Conservation (phyloP, 2,113 vertebrate species). For the Prietella phreatophila region DNA sequence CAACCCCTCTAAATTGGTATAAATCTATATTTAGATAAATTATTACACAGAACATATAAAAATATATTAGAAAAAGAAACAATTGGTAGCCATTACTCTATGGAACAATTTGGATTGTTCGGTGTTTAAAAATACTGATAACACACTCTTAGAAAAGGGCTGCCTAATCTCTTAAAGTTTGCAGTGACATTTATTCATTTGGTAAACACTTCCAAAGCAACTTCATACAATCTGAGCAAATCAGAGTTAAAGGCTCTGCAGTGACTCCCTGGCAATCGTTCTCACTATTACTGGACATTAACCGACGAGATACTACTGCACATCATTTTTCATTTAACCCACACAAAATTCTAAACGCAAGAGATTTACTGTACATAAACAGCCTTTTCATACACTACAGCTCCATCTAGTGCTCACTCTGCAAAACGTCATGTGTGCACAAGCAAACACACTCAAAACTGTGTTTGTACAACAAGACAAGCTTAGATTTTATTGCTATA, state of each 20-base stretch:
- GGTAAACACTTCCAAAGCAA: background rate
- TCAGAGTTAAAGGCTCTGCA: background rate
- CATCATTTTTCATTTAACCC: background rate
- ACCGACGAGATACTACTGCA: background rate
- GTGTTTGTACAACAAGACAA: background rate
- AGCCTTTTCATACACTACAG: slow-evolving; percentile 20
- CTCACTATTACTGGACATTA: background rate
- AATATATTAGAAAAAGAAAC: background rate
- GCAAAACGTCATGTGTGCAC: background rate
- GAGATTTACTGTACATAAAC: background rate
- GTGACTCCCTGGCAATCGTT: background rate
- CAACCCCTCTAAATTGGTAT: background rate
- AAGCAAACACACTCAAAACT: background rate
- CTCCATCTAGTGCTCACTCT: slow-evolving; percentile 45
- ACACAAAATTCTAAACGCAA: background rate
- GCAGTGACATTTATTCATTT: background rate
- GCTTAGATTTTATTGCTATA: background rate
- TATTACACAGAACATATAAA: background rate
- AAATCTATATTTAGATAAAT: too few relatives aligned
- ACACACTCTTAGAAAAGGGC: background rate
- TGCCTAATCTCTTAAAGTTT: background rate
- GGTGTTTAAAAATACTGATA: background rate
- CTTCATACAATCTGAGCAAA: background rate
- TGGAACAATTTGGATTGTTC: background rate
- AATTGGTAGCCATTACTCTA: background rate